Percentiles rank a stretch among this genome's conserved stretches.
Evolutionary conservation across 2,797 vertebrate genomes (phyloP).

Genomic region (Oreochromis mossambicus): DNA sequence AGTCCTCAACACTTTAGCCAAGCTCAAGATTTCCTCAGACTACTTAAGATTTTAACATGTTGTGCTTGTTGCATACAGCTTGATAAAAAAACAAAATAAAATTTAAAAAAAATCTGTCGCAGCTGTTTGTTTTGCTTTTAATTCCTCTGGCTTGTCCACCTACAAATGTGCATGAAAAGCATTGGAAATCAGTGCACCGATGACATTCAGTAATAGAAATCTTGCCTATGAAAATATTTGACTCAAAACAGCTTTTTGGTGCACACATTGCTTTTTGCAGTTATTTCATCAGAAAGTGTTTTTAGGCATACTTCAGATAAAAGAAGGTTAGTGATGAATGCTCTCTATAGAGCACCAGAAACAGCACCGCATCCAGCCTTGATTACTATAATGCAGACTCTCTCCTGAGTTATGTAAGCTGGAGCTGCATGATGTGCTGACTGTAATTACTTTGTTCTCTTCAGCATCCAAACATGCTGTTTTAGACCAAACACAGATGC

Average conservation of each 20-base stretch:
- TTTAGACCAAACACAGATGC: conserved; percentile 14
- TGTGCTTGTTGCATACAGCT: background rate
- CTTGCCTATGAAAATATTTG: background rate
- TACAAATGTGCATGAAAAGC: background rate
- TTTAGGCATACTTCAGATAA: conserved; percentile 7
- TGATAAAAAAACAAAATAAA: background rate
- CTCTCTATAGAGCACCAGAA: background rate
- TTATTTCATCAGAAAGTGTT: background rate
- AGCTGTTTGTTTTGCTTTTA: background rate
- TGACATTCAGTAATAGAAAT: background rate
- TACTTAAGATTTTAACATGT: background rate
- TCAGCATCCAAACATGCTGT: background rate
- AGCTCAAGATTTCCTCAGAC: background rate
- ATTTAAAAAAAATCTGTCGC: background rate
- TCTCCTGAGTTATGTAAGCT: conserved; percentile 10
- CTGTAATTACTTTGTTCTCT: conserved; percentile 14
- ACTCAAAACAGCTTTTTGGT: background rate
- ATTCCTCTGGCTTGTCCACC: background rate
- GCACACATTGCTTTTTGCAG: background rate
- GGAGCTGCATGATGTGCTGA: background rate
- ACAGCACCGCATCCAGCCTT: conserved; percentile 8
- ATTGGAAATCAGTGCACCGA: background rate
- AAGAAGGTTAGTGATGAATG: background rate
- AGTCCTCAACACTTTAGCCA: background rate
- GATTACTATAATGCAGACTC: conserved; percentile 13